Conservation (phyloP, 1,140 invertebrate genomes). For the Saxidomus purpurata region DNA sequence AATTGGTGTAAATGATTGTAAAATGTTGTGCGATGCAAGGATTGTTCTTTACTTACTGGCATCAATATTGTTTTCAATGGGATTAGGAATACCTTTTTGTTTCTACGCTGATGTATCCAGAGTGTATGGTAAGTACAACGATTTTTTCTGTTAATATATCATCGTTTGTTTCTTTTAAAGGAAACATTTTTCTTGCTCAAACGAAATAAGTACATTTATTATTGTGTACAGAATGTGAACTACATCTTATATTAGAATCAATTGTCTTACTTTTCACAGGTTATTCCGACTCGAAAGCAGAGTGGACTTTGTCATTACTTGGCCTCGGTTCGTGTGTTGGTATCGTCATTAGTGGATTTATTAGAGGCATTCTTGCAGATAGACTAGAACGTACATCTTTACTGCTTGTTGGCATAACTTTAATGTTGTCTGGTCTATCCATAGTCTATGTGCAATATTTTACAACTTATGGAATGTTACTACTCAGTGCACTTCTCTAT, state of each 20-base stretch:
- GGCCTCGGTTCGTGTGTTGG: background rate
- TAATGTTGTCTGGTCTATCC: background rate
- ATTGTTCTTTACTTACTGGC: constrained; percentile 2
- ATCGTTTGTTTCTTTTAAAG: too few relatives aligned
- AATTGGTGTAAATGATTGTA: background rate
- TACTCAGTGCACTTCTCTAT: background rate
- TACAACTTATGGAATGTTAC: background rate
- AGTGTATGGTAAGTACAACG: background rate
- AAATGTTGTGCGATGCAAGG: background rate
- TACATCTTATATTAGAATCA: too few relatives aligned
- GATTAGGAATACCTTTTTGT: constrained; percentile 15
- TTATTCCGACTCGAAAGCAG: background rate
- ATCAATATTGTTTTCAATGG: background rate
- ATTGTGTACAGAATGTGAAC: too few relatives aligned
- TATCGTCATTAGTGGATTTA: background rate
- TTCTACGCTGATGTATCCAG: constrained; percentile 8
- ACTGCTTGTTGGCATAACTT: background rate
- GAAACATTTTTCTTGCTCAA: too few relatives aligned
- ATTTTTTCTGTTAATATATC: background rate
- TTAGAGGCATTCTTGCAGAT: background rate
- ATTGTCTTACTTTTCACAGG: too few relatives aligned
- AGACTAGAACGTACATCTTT: background rate
- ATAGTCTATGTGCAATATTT: constrained; percentile 1
- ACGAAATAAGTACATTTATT: too few relatives aligned
- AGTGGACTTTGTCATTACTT: constrained; percentile 2